A percentile compares a stretch with the other conserved stretches of the same genome.
Evolutionary conservation across 2,888 invertebrate species (phyloP).

Genomic region (Aethes cnicana): DNA sequence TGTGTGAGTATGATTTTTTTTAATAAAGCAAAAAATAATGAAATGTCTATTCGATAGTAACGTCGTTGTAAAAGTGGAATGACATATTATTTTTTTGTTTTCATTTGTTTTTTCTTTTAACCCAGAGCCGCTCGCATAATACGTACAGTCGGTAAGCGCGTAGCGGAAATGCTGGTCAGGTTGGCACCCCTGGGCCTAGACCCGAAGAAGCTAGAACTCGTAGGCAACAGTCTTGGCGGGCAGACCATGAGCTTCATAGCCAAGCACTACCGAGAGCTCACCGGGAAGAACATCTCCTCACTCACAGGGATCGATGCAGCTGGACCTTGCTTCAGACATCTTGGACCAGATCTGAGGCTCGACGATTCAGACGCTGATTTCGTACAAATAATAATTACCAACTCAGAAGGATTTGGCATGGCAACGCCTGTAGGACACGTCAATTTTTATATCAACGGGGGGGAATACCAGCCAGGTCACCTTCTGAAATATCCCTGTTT

Average conservation of each 20-base stretch:
- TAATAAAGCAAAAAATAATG: no score
- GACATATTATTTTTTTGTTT: background rate
- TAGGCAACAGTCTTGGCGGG: conserved; percentile 39
- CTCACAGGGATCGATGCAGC: conserved; percentile 39
- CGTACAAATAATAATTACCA: conserved; percentile 36
- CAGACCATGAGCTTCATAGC: conserved; percentile 43
- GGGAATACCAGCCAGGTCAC: conserved; percentile 55
- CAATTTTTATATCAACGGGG: conserved; percentile 43
- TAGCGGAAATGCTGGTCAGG: conserved; percentile 36
- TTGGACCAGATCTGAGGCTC: conserved; percentile 36
- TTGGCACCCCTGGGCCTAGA: conserved; percentile 36
- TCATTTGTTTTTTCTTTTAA: no score
- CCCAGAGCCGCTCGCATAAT: conserved; percentile 35
- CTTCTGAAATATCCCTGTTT: conserved; percentile 48
- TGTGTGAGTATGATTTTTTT: conserved; percentile 34
- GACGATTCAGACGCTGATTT: conserved; percentile 39
- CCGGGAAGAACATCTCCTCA: conserved; percentile 36
- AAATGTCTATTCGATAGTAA: no score
- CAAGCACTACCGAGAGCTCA: conserved; percentile 36
- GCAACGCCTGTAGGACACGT: conserved; percentile 39
- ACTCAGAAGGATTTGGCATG: conserved; percentile 40
- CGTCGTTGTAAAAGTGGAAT: no score
- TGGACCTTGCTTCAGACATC: conserved; percentile 40
- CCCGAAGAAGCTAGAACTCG: conserved; percentile 35
- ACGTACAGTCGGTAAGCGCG: conserved; percentile 34